Evolutionary conservation across 1,140 invertebrate species (phyloP), one percentile per base, ranked within the genome.

Genomic region (Elymnias hypermnestra): DNA sequence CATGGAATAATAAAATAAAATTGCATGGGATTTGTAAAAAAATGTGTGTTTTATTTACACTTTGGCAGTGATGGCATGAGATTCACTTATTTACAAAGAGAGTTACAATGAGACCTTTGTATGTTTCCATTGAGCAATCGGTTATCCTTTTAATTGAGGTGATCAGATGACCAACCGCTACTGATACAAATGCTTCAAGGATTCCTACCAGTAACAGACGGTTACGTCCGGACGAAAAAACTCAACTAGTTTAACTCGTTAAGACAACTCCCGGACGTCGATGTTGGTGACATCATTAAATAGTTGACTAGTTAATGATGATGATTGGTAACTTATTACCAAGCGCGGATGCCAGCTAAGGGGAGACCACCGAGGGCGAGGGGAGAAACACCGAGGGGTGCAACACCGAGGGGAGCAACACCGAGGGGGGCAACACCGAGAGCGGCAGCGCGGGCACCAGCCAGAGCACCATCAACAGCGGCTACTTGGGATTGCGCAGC

Each of bases 401-500:
- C n/a, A n/a, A n/a, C n/a, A n/a, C n/a, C n/a, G n/a, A n/a, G n/a
- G n/a, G n/a, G n/a, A n/a, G n/a, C n/a, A n/a, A n/a, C n/a, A n/a
- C n/a, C 22, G 29, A 52, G 40, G 38, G 64, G 55, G 36, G 65
- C 59, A 39, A 52, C 63, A 4, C 78, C 69, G 39, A 72, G 62
- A 9, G 73, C 76, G n/a, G n/a, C n/a, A 18, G 73, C 70, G 25
- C 69, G 72, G 41, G 57, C 73, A 38, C 72, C 72, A 47, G 87
- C 85, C 19, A 69, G 76, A 37, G 58, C 76, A n/a, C 81, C 88
- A 31, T 76, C 72, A 23, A 89, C 77, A 9, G 89, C 84, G 40
- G 85, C 83, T 13, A 86, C 89, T 35, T 89, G 87, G 82, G 88
- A 90, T 47, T 90, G 89, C 26, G 89, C 88, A 17, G 85, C 78